Evolutionary conservation across 92 coral and sea anemone genomes (phyloP).

Genomic region (Pocillopora grandis): DNA sequence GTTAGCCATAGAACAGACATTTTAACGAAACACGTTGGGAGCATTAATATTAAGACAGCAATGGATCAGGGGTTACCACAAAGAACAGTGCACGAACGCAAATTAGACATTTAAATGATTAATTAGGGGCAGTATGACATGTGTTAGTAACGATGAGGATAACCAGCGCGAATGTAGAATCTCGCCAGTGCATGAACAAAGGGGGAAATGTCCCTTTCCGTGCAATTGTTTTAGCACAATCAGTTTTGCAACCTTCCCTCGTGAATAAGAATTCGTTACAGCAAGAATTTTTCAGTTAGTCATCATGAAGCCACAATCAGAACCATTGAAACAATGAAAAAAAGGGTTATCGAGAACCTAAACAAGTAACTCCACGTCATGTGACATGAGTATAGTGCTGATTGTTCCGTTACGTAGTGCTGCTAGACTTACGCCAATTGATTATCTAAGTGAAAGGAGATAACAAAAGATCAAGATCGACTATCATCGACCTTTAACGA

Average conservation of each 20-base stretch:
- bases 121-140: too few species aligned
- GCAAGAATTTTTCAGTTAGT: too few species aligned
- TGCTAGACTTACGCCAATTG: conserved; percentile 32
- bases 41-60: not conserved
- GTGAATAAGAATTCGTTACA: too few species aligned
- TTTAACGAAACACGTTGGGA: too few species aligned
- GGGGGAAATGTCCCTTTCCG: too few species aligned
- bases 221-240: too few species aligned
- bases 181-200: too few species aligned
- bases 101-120: not conserved
- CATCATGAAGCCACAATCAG: not conserved
- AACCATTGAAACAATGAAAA: not conserved
- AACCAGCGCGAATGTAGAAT: too few species aligned
- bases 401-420: conserved; percentile 21
- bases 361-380: conserved; percentile 30
- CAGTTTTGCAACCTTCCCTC: too few species aligned
- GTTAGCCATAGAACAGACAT: too few species aligned
- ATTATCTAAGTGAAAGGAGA: not conserved
- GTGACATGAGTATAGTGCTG: conserved; percentile 21
- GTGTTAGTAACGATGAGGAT: too few species aligned
- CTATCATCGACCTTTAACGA: not conserved
- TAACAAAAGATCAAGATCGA: not conserved
- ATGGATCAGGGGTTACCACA: conserved; percentile 5
- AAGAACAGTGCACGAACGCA: not conserved
- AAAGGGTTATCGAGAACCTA: conserved; percentile 1